These are phyloP conservation scores for Buceros bicornis DNA, from an alignment of 2,797 vertebrate genomes.

Conservation along the genomic window DNA sequence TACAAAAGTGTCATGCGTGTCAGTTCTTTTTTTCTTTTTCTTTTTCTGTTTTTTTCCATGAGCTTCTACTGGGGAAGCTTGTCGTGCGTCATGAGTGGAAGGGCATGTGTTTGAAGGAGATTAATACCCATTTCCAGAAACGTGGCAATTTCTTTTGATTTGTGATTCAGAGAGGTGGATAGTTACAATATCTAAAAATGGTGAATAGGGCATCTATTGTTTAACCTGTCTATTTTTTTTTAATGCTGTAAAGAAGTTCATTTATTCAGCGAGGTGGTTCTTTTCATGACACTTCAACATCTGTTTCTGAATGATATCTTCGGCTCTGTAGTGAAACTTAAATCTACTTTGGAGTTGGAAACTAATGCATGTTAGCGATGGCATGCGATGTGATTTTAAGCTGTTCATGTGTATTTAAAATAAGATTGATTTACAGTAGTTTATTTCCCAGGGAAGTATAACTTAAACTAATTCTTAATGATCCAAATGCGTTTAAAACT, in stretches of 20 bases:
- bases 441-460: constrained; percentile 48
- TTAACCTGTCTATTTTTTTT: constrained; percentile 15
- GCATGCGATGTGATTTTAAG: constrained; percentile 57
- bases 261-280: constrained; percentile 29
- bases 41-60: background rate
- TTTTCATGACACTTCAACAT: constrained; percentile 66
- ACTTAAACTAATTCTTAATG: constrained; percentile 73
- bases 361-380: constrained; percentile 30
- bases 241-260: constrained; percentile 7
- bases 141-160: constrained; percentile 19
- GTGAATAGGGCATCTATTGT: background rate
- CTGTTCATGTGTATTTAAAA: constrained; percentile 61
- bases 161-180: constrained; percentile 6
- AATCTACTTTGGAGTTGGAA: constrained; percentile 65
- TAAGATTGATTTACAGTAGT: constrained; percentile 65
- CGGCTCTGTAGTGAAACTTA: constrained; percentile 61
- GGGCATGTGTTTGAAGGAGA: background rate
- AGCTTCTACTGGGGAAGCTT: constrained; percentile 1
- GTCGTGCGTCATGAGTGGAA: background rate
- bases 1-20: background rate
- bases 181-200: constrained; percentile 19
- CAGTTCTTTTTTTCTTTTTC: background rate
- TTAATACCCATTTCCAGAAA: constrained; percentile 19
- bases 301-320: constrained; percentile 65
- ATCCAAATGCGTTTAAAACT: constrained; percentile 63